Percentiles rank a stretch among this genome's conserved stretches.
These are phyloP conservation scores for Micropoecilia bifurca DNA, from an alignment of 2,797 vertebrate genomes.

Conservation along the genomic window DNA sequence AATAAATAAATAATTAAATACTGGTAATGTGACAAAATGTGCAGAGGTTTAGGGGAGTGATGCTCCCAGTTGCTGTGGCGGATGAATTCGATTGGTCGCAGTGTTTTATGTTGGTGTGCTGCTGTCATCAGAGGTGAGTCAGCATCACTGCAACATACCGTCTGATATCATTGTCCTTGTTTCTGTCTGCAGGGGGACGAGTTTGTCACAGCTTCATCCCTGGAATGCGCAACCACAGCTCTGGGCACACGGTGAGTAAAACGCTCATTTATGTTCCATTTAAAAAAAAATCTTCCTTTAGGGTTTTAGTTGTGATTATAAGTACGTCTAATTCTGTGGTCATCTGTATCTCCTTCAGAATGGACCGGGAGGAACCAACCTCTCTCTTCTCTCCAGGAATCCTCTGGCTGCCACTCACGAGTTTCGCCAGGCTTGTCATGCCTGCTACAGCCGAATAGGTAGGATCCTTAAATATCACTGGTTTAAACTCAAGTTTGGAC, in stretches of 20 bases:
- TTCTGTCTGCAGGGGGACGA: constrained; percentile 77
- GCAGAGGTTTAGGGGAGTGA: no score
- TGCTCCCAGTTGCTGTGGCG: no score
- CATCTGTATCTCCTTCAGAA: constrained; percentile 63
- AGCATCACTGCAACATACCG: constrained; percentile 19
- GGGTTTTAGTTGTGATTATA: background rate
- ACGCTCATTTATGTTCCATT: background rate
- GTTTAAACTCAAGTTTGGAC: background rate
- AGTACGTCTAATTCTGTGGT: background rate
- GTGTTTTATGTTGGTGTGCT: no score
- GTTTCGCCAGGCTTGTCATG: constrained; percentile 96
- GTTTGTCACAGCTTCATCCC: constrained; percentile 84
- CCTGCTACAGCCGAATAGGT: constrained; percentile 98
- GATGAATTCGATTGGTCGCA: no score
- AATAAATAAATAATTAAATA: no score
- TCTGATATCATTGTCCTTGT: constrained; percentile 51
- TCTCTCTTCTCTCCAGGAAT: constrained; percentile 93
- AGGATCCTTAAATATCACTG: background rate
- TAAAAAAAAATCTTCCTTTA: background rate
- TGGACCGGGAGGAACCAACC: constrained; percentile 84
- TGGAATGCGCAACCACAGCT: constrained; percentile 79
- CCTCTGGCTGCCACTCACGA: constrained; percentile 92
- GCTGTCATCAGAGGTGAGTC: constrained; percentile 34
- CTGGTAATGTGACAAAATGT: no score
- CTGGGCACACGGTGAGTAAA: constrained; percentile 75